Evolutionary conservation across 2,888 invertebrate species (phyloP).

Genomic region (Nephrotoma guestfalica): DNA sequence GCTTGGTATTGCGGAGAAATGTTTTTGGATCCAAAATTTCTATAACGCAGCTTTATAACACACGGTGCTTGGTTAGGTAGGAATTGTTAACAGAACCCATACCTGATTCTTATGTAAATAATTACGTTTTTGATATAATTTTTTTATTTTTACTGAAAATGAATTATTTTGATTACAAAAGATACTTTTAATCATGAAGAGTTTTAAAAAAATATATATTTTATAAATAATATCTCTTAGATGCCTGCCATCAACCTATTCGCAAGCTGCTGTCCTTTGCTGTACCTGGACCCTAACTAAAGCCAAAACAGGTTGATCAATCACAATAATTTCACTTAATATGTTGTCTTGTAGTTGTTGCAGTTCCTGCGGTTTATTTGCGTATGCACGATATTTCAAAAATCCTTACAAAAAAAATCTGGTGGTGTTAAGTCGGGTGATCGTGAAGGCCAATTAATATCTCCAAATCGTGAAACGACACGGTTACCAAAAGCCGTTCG

Average conservation of each 20-base stretch:
- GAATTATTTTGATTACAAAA: background rate
- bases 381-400: no score
- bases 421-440: no score
- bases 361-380: background rate
- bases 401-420: no score
- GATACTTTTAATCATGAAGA: background rate
- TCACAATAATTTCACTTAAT: background rate
- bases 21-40: no score
- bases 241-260: background rate
- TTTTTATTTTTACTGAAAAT: background rate
- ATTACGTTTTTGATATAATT: background rate
- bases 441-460: no score
- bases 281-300: background rate
- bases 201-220: background rate
- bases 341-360: background rate
- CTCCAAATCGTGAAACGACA: no score
- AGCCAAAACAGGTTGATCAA: background rate
- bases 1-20: no score
- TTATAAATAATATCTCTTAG: background rate
- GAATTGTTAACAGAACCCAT: no score
- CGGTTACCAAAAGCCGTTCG: no score
- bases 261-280: background rate
- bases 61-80: no score
- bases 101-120: no score
- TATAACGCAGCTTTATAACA: no score